A percentile compares a stretch with the other conserved stretches of the same genome.
Evolutionary conservation across 2,888 invertebrate genomes (phyloP).

Genomic region (Palloptera scutellata): DNA sequence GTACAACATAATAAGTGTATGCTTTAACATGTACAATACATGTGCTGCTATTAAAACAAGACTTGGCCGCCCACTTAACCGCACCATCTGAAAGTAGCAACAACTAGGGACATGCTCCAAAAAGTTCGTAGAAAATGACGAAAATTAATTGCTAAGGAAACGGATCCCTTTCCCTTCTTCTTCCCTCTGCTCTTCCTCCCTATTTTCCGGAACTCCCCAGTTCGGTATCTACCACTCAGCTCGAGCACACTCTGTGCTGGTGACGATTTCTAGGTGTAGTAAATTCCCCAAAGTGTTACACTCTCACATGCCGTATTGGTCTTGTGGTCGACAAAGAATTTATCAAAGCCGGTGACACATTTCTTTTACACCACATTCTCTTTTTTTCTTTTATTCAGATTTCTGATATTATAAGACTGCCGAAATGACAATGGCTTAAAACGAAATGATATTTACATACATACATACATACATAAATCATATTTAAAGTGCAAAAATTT

Average conservation of each 20-base stretch:
- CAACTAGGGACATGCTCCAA: neutral
- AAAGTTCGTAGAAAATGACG: too few species aligned
- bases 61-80: too few species aligned
- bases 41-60: too few species aligned
- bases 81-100: too few species aligned
- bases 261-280: neutral
- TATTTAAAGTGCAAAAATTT: too few species aligned
- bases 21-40: too few species aligned
- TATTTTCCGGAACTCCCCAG: neutral
- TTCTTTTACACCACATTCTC: neutral
- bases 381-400: too few species aligned
- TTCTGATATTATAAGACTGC: too few species aligned
- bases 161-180: neutral
- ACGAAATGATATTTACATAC: too few species aligned
- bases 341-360: constrained; percentile 1
- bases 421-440: too few species aligned
- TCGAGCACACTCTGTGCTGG: neutral
- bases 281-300: constrained; percentile 22
- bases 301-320: constrained; percentile 5
- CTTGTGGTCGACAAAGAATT: constrained; percentile 15
- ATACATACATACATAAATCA: too few species aligned
- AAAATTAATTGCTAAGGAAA: constrained; percentile 34
- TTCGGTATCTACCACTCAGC: constrained; percentile 6
- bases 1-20: too few species aligned
- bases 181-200: neutral